A percentile compares a stretch with the other conserved stretches of the same genome.
Evolutionary conservation across 2,797 vertebrate genomes (phyloP).

Genomic region (Labeo calbasu): DNA sequence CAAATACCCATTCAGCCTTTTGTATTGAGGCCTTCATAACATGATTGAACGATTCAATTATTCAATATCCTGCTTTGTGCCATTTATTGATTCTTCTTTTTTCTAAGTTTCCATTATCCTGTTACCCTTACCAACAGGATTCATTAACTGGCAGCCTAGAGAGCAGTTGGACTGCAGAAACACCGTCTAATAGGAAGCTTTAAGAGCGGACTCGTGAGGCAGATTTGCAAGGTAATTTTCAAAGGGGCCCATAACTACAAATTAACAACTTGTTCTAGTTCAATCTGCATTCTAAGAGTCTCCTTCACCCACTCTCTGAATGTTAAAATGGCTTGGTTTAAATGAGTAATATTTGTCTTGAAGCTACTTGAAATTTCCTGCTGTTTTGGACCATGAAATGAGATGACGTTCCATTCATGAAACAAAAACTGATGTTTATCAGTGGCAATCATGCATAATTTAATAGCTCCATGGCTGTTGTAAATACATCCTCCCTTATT

Average conservation of each 20-base stretch:
- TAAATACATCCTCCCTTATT: slow-evolving; percentile 67
- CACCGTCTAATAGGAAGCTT: neutral
- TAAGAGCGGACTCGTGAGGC: neutral
- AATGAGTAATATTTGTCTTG: neutral
- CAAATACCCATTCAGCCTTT: slow-evolving; percentile 50
- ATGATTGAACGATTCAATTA: slow-evolving; percentile 59
- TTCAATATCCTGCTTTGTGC: slow-evolving; percentile 61
- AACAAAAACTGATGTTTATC: slow-evolving; percentile 60
- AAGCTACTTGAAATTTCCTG: slow-evolving; percentile 25
- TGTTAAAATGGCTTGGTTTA: slow-evolving; percentile 18
- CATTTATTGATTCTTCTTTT: slow-evolving; percentile 54
- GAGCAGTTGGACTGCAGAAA: slow-evolving; percentile 13
- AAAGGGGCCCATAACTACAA: neutral
- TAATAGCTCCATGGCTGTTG: slow-evolving; percentile 58
- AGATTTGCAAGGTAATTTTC: slow-evolving; percentile 11
- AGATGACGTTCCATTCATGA: slow-evolving; percentile 49
- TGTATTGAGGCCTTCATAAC: slow-evolving; percentile 57
- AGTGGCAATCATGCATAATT: slow-evolving; percentile 62
- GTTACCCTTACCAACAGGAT: slow-evolving; percentile 53
- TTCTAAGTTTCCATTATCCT: slow-evolving; percentile 51
- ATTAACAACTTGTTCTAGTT: neutral
- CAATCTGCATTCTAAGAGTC: neutral
- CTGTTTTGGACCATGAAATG: slow-evolving; percentile 33
- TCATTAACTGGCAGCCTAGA: slow-evolving; percentile 47
- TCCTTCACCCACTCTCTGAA: neutral